A percentile compares a stretch with the other conserved stretches of the same genome.
phyloP scores from a whole-genome alignment of 2,888 invertebrate species.

The Macaria liturata region DNA sequence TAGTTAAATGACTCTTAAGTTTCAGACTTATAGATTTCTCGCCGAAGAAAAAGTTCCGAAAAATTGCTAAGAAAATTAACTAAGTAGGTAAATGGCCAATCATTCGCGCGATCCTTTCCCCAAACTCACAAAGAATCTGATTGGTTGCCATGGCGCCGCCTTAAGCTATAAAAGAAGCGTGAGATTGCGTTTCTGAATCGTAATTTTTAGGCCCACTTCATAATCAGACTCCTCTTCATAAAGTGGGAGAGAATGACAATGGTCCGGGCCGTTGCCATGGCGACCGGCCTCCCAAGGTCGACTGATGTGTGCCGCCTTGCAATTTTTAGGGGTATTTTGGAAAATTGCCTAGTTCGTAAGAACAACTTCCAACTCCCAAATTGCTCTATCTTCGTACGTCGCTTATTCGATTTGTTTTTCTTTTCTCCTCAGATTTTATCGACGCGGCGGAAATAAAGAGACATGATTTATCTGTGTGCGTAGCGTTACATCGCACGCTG shows the following conservation, averaged over 20 bases:
- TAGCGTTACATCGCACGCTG: conserved; percentile 3
- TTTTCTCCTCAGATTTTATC: conserved; percentile 16
- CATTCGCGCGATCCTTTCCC: not conserved
- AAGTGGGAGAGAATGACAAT: conserved; percentile 18
- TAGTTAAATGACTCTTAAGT: too few relatives aligned
- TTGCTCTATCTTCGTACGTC: conserved; percentile 9
- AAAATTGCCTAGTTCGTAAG: conserved; percentile 17
- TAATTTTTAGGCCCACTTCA: conserved; percentile 13
- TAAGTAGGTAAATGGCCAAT: conserved; percentile 1
- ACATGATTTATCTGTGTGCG: conserved; percentile 17
- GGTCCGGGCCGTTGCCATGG: conserved; percentile 31
- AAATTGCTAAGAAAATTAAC: not conserved
- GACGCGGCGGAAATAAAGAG: conserved; percentile 10
- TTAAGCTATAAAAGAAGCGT: conserved; percentile 5
- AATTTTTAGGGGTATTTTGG: conserved; percentile 27
- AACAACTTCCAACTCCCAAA: conserved; percentile 7
- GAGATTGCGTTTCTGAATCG: not conserved
- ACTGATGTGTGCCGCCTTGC: conserved; percentile 19
- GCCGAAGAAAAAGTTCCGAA: too few relatives aligned
- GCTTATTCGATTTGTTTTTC: conserved; percentile 15
- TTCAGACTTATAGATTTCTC: too few relatives aligned
- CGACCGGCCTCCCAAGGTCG: conserved; percentile 26
- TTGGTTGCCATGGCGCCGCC: conserved; percentile 6
- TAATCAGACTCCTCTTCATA: conserved; percentile 17
- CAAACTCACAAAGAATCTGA: conserved; percentile 2